A percentile compares a stretch with the other conserved stretches of the same genome.
Evolutionary conservation across 2,888 invertebrate species (phyloP).

Genomic region (Blastobasis adustella): DNA sequence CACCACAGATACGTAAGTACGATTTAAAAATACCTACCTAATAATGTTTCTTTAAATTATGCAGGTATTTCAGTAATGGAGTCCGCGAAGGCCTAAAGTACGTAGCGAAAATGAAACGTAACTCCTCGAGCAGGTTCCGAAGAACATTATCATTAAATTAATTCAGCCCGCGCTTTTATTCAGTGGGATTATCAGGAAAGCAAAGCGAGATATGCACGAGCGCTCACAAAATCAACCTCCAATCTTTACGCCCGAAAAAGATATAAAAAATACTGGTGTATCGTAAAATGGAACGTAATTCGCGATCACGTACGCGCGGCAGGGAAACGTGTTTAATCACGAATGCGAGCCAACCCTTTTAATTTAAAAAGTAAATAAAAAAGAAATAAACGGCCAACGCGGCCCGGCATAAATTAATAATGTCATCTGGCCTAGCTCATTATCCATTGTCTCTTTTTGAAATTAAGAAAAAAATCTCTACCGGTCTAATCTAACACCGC

Average conservation of each 20-base stretch:
- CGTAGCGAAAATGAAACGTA: too few relatives aligned
- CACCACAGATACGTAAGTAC: too few relatives aligned
- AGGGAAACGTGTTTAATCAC: constrained; percentile 28
- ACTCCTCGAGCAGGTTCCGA: too few relatives aligned
- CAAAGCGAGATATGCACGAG: constrained; percentile 1
- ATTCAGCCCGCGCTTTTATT: constrained; percentile 11
- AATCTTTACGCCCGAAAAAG: constrained; percentile 2
- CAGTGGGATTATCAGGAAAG: constrained; percentile 9
- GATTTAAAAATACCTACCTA: too few relatives aligned
- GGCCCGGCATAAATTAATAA: constrained; percentile 61
- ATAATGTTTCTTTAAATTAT: too few relatives aligned
- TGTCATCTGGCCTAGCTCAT: constrained; percentile 48
- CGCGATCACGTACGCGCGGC: constrained; percentile 18
- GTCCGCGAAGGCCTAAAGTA: too few relatives aligned
- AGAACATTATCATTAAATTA: constrained; percentile 2
- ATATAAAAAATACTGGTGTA: constrained; percentile 2
- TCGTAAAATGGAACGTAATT: constrained; percentile 12
- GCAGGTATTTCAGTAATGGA: too few relatives aligned
- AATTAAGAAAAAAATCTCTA: constrained; percentile 17
- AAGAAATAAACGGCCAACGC: constrained; percentile 29
- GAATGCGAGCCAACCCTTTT: constrained; percentile 9
- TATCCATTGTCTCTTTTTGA: constrained; percentile 18
- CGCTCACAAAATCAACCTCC: neutral
- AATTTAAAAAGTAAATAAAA: constrained; percentile 21
- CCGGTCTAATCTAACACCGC: constrained; percentile 20